phyloP scores from a whole-genome alignment of 30 jellyfish, hydroid and myxozoan species.

The Mastigias papua region DNA sequence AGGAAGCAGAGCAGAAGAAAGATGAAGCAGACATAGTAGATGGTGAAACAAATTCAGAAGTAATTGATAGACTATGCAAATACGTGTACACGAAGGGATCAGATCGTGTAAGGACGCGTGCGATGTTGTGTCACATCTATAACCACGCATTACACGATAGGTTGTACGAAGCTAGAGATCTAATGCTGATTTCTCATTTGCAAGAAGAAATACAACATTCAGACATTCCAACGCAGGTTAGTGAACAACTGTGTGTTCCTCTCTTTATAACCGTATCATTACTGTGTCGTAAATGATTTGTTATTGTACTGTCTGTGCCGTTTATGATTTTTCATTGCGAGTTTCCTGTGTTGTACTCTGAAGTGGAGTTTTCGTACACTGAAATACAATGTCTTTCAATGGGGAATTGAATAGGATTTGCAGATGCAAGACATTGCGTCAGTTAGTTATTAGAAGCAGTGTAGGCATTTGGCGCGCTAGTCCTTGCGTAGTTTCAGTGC shows the following conservation, averaged over 20 bases:
- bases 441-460: no score
- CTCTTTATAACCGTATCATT: no score
- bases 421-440: no score
- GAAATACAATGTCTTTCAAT: no score
- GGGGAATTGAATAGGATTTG: no score
- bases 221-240: conserved; percentile 97
- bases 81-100: conserved; percentile 91
- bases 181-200: conserved; percentile 95
- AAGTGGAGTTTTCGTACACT: no score
- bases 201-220: conserved; percentile 97
- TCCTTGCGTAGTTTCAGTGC: no score
- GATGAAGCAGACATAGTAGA: conserved; percentile 31
- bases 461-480: no score
- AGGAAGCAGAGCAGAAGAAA: conserved; percentile 29
- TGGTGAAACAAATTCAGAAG: conserved; percentile 72
- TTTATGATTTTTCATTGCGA: no score
- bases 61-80: conserved; percentile 85
- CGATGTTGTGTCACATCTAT: conserved; percentile 97
- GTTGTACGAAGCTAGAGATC: conserved; percentile 97
- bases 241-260: not conserved
- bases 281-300: no score
- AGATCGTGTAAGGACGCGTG: conserved; percentile 98
- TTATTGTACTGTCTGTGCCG: no score
- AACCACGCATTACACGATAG: conserved; percentile 99
- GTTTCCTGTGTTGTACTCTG: no score